Evolutionary conservation across 2,113 vertebrate species (phyloP), one percentile per base, ranked within the genome.

Genomic region (Callospermophilus lateralis): DNA sequence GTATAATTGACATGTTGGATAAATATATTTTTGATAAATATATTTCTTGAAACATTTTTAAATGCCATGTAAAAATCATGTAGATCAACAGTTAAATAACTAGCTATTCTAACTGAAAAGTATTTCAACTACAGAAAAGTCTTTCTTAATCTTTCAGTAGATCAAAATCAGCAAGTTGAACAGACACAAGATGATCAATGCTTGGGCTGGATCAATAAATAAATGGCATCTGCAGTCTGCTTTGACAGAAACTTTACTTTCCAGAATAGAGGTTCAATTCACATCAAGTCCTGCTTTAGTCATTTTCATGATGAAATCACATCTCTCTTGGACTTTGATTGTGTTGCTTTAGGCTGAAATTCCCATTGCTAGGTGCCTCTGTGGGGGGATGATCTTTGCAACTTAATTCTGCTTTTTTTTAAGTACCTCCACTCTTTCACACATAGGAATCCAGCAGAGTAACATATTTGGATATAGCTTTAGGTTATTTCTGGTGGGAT

Each of bases 151-250:
- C 34, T 98, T 98, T 89, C 76, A 97, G 86, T 94, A 98, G 96
- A 92, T 67, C 89, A 95, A 97, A 98, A 97, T 90, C 45, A 6
- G 79, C 26, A 61, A 48, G 89, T 86, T 97, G 96, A 98, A 97
- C 80, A 96, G 95, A 90, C 89, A 86, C 76, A 81, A 94, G 68
- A 95, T 96, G 97, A 97, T 98, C 86, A 26, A 97, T 98, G 94
- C 45, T 92, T 58, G 73, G 95, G 90, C 55, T 98, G 97, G 78
- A 98, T 98, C 98, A 98, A 97, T 98, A 98, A 96, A 61, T 97
- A 98, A 97, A 97, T 98, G 96, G 90, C 97, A 98, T 97, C 77
- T 92, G 84, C 24, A 73, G 85, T 97, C 96, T 95, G 96, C 96
- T 97, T 98, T 97, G 98, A 95, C 77, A 94, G 97, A 97, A 97